Evolutionary conservation across 2,113 vertebrate genomes (phyloP).

Genomic region (Chascanopsetta lugubris): DNA sequence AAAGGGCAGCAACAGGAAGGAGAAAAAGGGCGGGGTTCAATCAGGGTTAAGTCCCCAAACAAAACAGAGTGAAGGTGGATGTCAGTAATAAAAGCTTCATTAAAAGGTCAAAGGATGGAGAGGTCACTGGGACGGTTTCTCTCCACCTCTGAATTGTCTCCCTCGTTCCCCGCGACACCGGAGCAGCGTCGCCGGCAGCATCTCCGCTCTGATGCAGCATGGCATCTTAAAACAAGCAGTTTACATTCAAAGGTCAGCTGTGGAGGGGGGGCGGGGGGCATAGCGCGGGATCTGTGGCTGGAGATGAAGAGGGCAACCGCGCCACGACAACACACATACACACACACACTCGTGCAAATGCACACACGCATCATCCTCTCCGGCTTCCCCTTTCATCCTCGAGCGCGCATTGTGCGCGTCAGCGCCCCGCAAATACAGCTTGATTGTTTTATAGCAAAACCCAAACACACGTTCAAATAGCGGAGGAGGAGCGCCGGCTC

Average conservation of each 20-base stretch:
- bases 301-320: conserved; percentile 36
- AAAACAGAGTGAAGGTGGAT: conserved; percentile 62
- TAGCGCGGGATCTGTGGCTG: conserved; percentile 33
- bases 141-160: conserved; percentile 70
- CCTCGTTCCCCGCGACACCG: conserved; percentile 62
- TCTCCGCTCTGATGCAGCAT: conserved; percentile 66
- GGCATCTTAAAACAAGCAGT: conserved; percentile 79
- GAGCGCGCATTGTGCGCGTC: too few species aligned
- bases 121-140: conserved; percentile 64
- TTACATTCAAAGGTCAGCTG: conserved; percentile 79
- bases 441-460: conserved; percentile 22
- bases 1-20: conserved; percentile 11
- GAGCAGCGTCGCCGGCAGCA: conserved; percentile 52
- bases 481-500: conserved; percentile 31
- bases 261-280: conserved; percentile 69
- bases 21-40: conserved; percentile 35
- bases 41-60: conserved; percentile 59
- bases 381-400: conserved; percentile 6
- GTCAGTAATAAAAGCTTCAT: conserved; percentile 71
- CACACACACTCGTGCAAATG: conserved; percentile 16
- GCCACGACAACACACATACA: conserved; percentile 16
- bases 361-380: conserved; percentile 5
- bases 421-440: neutral
- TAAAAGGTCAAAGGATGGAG: conserved; percentile 71
- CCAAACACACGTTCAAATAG: conserved; percentile 60